These are phyloP conservation scores for Morelia viridis DNA, from an alignment of 2,797 vertebrate species.

Conservation along the genomic window DNA sequence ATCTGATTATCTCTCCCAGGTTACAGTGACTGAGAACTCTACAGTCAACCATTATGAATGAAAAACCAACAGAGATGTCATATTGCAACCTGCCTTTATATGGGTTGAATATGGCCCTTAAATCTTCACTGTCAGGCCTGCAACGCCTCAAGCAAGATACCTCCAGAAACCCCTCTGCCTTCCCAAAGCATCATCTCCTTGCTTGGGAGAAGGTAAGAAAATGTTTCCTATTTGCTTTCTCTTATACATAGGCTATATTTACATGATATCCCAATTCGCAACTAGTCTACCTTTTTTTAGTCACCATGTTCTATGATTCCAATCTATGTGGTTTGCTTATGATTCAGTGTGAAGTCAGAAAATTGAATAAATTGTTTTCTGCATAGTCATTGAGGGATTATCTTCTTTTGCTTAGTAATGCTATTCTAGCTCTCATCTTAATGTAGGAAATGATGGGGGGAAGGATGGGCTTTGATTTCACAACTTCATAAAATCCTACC, in stretches of 20 bases:
- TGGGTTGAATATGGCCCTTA: background rate
- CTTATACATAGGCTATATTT: background rate
- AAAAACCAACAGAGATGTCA: background rate
- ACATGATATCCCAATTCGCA: background rate
- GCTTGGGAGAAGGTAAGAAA: background rate
- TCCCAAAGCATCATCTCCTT: background rate
- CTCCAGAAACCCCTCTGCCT: background rate
- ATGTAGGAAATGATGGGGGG: too few relatives aligned
- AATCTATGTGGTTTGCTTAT: background rate
- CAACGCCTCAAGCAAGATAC: background rate
- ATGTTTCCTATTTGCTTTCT: background rate
- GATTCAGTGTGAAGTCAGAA: too few relatives aligned
- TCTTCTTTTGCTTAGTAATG: too few relatives aligned
- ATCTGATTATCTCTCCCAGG: background rate
- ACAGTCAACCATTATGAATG: background rate
- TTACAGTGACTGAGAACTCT: background rate
- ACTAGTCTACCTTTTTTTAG: background rate
- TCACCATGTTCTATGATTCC: background rate
- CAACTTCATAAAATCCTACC: too few relatives aligned
- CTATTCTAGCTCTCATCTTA: too few relatives aligned
- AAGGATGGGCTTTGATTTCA: too few relatives aligned
- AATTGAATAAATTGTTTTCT: too few relatives aligned
- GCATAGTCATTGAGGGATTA: too few relatives aligned
- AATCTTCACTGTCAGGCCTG: background rate
- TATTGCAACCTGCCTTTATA: background rate